A percentile compares a stretch with the other conserved stretches of the same genome.
Evolutionary conservation across 2,113 vertebrate species (phyloP).

Genomic region (Hemiprocne comata): DNA sequence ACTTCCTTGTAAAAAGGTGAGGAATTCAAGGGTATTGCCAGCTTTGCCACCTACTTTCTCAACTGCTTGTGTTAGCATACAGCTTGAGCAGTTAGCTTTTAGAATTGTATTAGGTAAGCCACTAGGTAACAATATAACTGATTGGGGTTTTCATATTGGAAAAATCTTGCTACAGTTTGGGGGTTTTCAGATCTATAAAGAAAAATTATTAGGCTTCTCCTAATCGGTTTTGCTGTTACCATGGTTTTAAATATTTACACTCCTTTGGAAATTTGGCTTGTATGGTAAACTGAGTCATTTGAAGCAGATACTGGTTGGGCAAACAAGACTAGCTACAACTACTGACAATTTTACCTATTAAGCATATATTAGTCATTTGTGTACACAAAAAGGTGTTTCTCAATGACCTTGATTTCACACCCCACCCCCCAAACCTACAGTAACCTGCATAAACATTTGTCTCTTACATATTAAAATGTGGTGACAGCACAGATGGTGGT

Average conservation of each 20-base stretch:
- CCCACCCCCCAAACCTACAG: neutral
- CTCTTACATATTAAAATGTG: neutral
- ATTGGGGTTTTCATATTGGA: neutral
- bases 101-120: neutral
- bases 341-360: neutral
- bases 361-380: neutral
- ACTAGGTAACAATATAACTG: neutral
- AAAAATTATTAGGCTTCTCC: neutral
- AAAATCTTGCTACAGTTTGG: neutral
- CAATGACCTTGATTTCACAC: neutral
- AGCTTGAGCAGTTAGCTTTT: neutral
- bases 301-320: neutral
- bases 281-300: neutral
- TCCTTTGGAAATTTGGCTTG: neutral
- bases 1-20: neutral
- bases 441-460: neutral
- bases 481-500: neutral
- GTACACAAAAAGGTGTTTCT: neutral
- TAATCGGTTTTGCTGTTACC: neutral
- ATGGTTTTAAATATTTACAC: neutral
- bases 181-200: neutral
- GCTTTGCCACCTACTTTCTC: neutral
- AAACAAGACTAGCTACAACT: neutral
- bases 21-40: neutral
- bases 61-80: neutral